Evolutionary conservation across 2,113 vertebrate genomes (phyloP), one percentile per base, ranked within the genome.

Genomic region (Aleadryas rufinucha): DNA sequence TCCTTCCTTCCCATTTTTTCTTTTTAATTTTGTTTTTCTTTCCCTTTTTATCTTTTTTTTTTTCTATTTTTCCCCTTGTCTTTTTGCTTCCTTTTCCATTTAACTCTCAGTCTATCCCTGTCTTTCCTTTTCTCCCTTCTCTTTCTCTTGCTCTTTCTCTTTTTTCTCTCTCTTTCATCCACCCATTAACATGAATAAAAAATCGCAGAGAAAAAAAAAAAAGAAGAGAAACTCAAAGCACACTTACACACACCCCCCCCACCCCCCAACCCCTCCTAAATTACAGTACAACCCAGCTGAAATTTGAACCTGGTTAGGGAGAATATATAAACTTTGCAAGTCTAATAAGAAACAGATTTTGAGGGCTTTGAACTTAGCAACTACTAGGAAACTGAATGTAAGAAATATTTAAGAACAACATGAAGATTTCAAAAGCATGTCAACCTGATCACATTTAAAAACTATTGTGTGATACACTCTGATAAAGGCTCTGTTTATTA

Each of bases 261-360:
- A 6, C 13, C 10, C 9, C n/a, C 27, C 14, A 11, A 16, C 11
- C 21, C 18, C 33, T 78, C 44, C 30, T 7, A 9, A 84, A 81
- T 81, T 83, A 83, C n/a, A 86, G 54, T 60, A 72, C 66, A 88
- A 68, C 47, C 77, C 28, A 68, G 64, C 10, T 89, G 85, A 93
- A 96, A 96, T 57, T n/a, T 90, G 89, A 95, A 93, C 70, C 87
- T 89, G 23, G 26, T 80, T 89, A 80, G 80, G 33, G 26, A 91
- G 87, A 88, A 92, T 80, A 61, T 56, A 61, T 90, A 94, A 95
- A 94, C 93, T 84, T 74, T 83, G 10, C 59, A 90, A 86, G 66
- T 77, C 37, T 95, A 96, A 96, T 69, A 84, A 45, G 84, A 94
- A 96, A 87, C 89, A 92, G 89, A 92, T 94, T 92, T 77, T 45